A percentile compares a stretch with the other conserved stretches of the same genome.
phyloP scores from a whole-genome alignment of 2,888 invertebrate species.

The Therioaphis trifolii region DNA sequence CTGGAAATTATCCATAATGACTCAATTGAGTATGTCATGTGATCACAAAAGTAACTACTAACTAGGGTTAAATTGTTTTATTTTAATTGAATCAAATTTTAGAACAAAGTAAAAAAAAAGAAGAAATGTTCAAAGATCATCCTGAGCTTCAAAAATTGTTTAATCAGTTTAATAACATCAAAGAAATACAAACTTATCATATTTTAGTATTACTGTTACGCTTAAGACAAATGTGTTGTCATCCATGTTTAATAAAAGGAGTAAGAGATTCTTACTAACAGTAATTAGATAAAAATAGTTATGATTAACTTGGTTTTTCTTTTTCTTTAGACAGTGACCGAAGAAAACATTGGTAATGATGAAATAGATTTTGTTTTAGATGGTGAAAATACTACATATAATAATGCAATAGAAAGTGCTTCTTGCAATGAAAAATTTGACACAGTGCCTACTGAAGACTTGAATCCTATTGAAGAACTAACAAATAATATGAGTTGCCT shows the following conservation, averaged over 20 bases:
- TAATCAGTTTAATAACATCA: conserved; percentile 69
- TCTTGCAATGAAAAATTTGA: no score
- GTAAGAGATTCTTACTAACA: conserved; percentile 68
- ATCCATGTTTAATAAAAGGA: conserved; percentile 82
- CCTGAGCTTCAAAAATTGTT: conserved; percentile 74
- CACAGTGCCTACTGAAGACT: no score
- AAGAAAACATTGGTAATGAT: neutral
- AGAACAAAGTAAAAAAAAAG: neutral
- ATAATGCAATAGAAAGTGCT: neutral
- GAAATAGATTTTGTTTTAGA: neutral
- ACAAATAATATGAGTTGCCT: neutral
- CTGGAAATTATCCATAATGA: neutral
- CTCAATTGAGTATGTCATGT: neutral
- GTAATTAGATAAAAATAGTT: neutral
- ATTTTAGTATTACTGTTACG: conserved; percentile 86
- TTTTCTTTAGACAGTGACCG: neutral
- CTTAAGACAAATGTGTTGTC: conserved; percentile 89
- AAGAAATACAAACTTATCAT: conserved; percentile 71
- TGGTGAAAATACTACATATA: neutral
- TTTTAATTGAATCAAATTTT: neutral
- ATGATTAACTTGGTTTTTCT: no score
- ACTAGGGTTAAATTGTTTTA: neutral
- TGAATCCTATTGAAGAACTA: neutral
- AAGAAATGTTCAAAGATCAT: conserved; percentile 68
- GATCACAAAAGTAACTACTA: no score